phyloP scores from a whole-genome alignment of 2,888 invertebrate genomes.

The Leuctra nigra region DNA sequence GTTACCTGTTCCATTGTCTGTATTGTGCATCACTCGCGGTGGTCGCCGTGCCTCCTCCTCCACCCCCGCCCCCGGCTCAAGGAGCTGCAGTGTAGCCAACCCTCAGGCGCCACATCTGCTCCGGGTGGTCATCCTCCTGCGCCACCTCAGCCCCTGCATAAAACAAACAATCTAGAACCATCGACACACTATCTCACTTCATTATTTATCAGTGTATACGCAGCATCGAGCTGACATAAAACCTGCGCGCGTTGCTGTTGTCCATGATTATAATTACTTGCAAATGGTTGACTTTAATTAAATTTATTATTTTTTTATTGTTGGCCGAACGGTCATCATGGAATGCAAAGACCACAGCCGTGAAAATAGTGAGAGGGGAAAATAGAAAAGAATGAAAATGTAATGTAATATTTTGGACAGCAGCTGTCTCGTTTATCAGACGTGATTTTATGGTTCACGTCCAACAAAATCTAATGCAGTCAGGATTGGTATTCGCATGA shows the following conservation, averaged over 20 bases:
- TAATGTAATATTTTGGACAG: not conserved
- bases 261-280: constrained; percentile 7
- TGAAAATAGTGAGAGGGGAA: not conserved
- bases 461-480: constrained; percentile 1
- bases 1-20: constrained; percentile 13
- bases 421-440: constrained; percentile 3
- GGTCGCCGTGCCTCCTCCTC: not conserved
- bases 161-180: not conserved
- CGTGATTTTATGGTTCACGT: not conserved
- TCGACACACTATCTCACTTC: not conserved
- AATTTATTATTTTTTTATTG: constrained; percentile 8
- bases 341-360: not conserved
- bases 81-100: constrained; percentile 6
- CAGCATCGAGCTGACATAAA: not conserved
- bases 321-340: not conserved
- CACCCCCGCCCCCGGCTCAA: constrained; percentile 5
- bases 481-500: not conserved
- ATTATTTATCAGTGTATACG: not conserved
- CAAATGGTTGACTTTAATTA: constrained; percentile 14
- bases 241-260: not conserved
- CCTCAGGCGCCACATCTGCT: not conserved
- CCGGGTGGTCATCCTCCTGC: not conserved
- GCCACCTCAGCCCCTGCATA: not conserved
- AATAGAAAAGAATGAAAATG: not conserved
- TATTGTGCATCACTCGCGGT: constrained; percentile 8